Base-by-base conservation (phyloP, 2,888 invertebrate species). In the Lasioglossum calceatum region DNA sequence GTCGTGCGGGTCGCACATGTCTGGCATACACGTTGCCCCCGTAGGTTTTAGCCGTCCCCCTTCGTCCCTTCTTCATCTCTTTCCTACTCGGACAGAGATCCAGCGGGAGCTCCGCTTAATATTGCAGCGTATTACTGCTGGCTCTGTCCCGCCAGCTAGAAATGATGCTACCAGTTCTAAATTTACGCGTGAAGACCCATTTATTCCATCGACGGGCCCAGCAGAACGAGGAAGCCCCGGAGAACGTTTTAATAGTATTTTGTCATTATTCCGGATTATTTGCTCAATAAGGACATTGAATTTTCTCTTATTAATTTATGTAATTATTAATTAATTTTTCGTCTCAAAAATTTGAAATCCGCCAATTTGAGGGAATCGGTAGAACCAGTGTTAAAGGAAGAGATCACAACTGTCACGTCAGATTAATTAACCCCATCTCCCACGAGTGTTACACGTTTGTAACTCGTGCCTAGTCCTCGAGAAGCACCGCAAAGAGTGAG, bases 101-200 rank as follows among this genome's bases (percentile, higher is more conserved):
- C 70, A 10, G n/a, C 71, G 82, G 91, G 85, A 86, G 81, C 82
- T 88, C 93, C 92, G 90, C 89, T 94, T 92, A 94, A 93, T 94
- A 93, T 93, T 94, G 93, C 92, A 93, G 82, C 89, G 90, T 90
- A 93, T 93, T 92, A 92, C 91, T 87, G 87, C 79, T 36, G 5
- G 61, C 67, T 58, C 23, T 70, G 79, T 54, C 71, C 85, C 88
- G 84, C 87, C 14, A 32, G 84, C 77, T 85, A 75, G 83, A 90
- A 89, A 88, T 89, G 90, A 86, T 87, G 89, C 82, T 85, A 84
- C 79, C 78, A 78, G 87, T 87, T 89, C 86, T 84, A 82, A 67
- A 64, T 83, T 87, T 82, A 70, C 32, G 39, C 14, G 82, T 23
- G n/a, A 32, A 73, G 84, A 10, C 23, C 10, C n/a, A 10, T 3